Percentiles rank a stretch among this genome's conserved stretches.
Evolutionary conservation across 2,888 invertebrate species (phyloP).

Genomic region (Phorcus lineatus): DNA sequence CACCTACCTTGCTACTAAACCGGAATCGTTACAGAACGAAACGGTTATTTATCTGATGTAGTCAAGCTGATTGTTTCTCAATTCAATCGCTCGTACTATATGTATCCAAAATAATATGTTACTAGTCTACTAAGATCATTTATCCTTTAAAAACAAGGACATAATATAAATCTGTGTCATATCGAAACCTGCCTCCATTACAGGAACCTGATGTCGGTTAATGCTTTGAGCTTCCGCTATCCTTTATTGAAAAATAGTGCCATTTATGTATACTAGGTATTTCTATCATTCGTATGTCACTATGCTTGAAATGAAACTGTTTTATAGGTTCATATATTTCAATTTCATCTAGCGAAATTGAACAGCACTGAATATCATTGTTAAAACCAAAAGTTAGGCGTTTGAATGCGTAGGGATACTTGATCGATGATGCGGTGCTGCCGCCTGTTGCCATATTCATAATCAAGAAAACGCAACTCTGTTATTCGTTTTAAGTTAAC

Average conservation of each 20-base stretch:
- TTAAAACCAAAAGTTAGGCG: too few relatives aligned
- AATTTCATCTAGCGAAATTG: too few relatives aligned
- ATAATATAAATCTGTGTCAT: slow-evolving; percentile 20
- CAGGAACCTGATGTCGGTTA: slow-evolving; percentile 23
- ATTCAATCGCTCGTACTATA: not conserved
- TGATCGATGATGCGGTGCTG: not conserved
- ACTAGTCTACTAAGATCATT: too few relatives aligned
- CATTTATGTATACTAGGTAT: too few relatives aligned
- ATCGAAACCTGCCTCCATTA: slow-evolving; percentile 24
- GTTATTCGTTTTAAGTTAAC: not conserved
- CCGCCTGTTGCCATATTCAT: not conserved
- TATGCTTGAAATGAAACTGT: too few relatives aligned
- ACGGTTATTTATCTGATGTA: not conserved
- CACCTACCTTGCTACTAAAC: slow-evolving; percentile 9
- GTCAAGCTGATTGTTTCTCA: not conserved
- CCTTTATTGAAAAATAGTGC: too few relatives aligned
- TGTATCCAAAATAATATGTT: not conserved
- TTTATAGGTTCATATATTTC: too few relatives aligned
- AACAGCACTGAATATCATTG: too few relatives aligned
- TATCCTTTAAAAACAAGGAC: not conserved
- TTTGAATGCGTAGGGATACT: slow-evolving; percentile 1
- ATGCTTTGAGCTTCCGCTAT: slow-evolving; percentile 24
- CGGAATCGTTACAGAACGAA: not conserved
- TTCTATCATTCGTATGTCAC: too few relatives aligned
- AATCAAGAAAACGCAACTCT: not conserved